These are phyloP conservation scores for Bungarus multicinctus DNA, from an alignment of 2,113 vertebrate genomes.

Conservation along the genomic window DNA sequence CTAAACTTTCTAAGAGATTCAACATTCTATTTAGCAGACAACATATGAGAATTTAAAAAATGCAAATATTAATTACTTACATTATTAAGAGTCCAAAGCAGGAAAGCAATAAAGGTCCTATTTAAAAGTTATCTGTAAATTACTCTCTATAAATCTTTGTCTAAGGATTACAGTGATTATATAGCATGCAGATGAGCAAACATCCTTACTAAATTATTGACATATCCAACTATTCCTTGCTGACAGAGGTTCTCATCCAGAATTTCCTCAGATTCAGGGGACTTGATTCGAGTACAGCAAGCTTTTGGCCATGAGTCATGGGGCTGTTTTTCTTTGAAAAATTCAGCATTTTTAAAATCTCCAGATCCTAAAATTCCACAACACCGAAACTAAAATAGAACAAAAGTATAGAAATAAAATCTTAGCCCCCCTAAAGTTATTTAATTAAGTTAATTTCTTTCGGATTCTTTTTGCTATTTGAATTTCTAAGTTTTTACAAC, in stretches of 20 bases:
- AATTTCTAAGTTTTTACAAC: background rate
- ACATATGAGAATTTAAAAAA: background rate
- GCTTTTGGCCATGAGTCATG: slow-evolving; percentile 33
- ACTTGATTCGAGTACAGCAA: slow-evolving; percentile 41
- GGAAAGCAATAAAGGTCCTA: background rate
- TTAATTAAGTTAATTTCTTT: background rate
- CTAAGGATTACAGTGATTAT: background rate
- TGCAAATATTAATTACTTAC: background rate
- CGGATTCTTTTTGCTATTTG: background rate
- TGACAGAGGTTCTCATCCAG: slow-evolving; percentile 41
- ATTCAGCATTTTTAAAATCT: slow-evolving; percentile 57
- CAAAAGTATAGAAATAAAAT: background rate
- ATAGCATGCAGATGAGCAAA: background rate
- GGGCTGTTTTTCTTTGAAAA: slow-evolving; percentile 56
- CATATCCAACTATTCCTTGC: background rate
- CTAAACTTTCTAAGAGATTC: background rate
- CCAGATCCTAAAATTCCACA: slow-evolving; percentile 62
- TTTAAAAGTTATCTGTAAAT: background rate
- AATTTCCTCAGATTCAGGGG: slow-evolving; percentile 21
- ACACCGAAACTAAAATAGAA: slow-evolving; percentile 57
- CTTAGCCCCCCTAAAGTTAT: background rate
- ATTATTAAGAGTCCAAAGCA: background rate
- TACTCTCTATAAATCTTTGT: background rate
- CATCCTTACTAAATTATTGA: background rate
- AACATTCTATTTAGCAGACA: background rate